Percentiles rank a stretch among this genome's conserved stretches.
Evolutionary conservation across 2,797 vertebrate species (phyloP).

Genomic region (Remorina albescens): DNA sequence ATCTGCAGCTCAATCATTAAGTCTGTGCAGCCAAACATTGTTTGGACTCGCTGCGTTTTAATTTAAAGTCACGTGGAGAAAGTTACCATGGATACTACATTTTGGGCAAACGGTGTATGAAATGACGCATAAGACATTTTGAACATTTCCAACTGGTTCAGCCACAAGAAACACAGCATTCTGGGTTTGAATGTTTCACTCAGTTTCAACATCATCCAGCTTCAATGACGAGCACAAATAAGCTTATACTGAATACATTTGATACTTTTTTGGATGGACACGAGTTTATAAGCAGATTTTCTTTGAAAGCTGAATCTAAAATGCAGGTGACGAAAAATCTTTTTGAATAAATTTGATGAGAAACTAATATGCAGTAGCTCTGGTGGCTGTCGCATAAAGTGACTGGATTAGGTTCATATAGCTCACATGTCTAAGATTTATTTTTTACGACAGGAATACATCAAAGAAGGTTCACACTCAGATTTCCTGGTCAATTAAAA

Average conservation of each 20-base stretch:
- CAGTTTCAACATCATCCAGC: slow-evolving; percentile 1
- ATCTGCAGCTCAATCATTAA: slow-evolving; percentile 1
- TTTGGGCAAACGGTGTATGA: not conserved
- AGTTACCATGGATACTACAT: not conserved
- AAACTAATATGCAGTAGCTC: slow-evolving; percentile 19
- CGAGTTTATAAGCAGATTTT: slow-evolving; percentile 31
- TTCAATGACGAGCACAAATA: slow-evolving; percentile 3
- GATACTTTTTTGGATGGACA: slow-evolving; percentile 32
- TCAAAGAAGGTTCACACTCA: slow-evolving; percentile 48
- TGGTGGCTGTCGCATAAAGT: slow-evolving; percentile 4
- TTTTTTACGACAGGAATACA: slow-evolving; percentile 29
- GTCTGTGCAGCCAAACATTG: slow-evolving; percentile 1
- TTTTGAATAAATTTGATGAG: slow-evolving; percentile 23
- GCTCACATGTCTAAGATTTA: slow-evolving; percentile 8
- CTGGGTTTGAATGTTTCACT: slow-evolving; percentile 13
- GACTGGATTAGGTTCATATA: slow-evolving; percentile 64
- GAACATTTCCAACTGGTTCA: not conserved
- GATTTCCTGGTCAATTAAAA: slow-evolving; percentile 55
- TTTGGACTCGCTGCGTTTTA: not conserved
- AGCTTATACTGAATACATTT: slow-evolving; percentile 6
- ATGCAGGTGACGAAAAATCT: slow-evolving; percentile 23
- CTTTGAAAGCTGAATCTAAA: slow-evolving; percentile 23
- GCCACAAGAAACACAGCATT: not conserved
- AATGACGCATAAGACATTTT: not conserved
- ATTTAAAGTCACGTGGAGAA: slow-evolving; percentile 10